phyloP scores from a whole-genome alignment of 1,140 invertebrate species.

The Scaptomyza montana region DNA sequence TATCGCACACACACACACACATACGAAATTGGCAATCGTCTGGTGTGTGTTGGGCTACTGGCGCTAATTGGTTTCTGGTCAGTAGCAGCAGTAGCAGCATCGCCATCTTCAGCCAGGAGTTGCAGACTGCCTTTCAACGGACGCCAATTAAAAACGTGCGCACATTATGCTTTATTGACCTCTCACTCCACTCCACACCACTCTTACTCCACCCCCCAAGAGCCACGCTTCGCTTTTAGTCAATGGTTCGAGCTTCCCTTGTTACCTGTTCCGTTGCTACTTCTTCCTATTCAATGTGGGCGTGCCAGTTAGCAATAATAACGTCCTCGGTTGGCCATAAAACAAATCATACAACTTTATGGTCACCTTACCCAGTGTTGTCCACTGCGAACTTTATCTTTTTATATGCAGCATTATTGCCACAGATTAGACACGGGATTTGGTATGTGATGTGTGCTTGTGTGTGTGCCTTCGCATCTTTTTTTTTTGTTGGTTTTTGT shows the following conservation, averaged over 20 bases:
- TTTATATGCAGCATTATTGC: slow-evolving; percentile 82
- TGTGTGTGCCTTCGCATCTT: slow-evolving; percentile 11
- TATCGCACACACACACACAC: slow-evolving; percentile 1
- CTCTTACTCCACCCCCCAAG: too few species aligned
- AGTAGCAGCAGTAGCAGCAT: slow-evolving; percentile 45
- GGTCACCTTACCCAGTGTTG: slow-evolving; percentile 66
- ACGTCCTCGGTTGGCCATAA: slow-evolving; percentile 79
- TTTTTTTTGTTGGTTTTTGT: slow-evolving; percentile 48
- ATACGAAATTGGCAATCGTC: slow-evolving; percentile 56
- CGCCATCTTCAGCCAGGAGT: slow-evolving; percentile 34
- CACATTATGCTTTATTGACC: slow-evolving; percentile 82
- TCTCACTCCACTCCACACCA: slow-evolving; percentile 25
- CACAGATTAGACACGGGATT: slow-evolving; percentile 82
- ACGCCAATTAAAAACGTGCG: slow-evolving; percentile 81
- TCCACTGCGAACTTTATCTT: slow-evolving; percentile 79
- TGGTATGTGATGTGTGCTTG: slow-evolving; percentile 45
- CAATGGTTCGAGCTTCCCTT: slow-evolving; percentile 37
- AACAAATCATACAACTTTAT: slow-evolving; percentile 83
- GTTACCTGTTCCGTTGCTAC: slow-evolving; percentile 25
- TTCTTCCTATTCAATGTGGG: slow-evolving; percentile 34
- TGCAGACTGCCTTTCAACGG: slow-evolving; percentile 57
- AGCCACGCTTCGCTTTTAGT: not conserved
- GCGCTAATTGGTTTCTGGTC: slow-evolving; percentile 80
- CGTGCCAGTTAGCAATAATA: slow-evolving; percentile 81
- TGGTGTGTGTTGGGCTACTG: slow-evolving; percentile 51